Base-by-base conservation (phyloP, 23 tunicate species). In the Diplosoma virens region DNA sequence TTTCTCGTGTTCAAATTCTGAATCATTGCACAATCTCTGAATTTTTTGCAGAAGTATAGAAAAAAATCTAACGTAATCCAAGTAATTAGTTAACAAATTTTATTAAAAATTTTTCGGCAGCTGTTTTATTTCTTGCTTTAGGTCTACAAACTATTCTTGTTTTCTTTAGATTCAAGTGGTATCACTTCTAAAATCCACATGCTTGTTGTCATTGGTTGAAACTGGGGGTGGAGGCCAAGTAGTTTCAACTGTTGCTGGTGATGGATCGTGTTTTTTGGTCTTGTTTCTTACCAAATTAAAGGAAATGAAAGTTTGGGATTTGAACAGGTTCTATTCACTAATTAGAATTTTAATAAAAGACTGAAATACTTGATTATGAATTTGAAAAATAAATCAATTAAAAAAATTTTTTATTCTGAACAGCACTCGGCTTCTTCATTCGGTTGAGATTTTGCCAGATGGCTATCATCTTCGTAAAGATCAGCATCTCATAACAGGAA, bases 271-370 rank as follows among this genome's bases (percentile, higher is more conserved):
- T 20, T 55, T 81, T 0, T 64, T 92, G 35, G 84, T 82, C 16
- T 53, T 86, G 3, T 26, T 80, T 9, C 68, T 41, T 31, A 37
- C 78, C 33, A 1, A 33, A 14, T 14, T 68, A 22, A 67, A 76
- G 50, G 63, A 35, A 20, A 69, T 92, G 61, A 69, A 80, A 80
- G 87, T 81, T 6, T 92, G 97, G 97, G 84, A 81, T 33, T 34
- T 92, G 58, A 86, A 92, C 56, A 92, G 81, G 97, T 84, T 56
- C 60, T 79, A 36, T 11, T n/a, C n/a, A n/a, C n/a, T n/a, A n/a
- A n/a, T n/a, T n/a, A n/a, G n/a, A n/a, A n/a, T n/a, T n/a, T n/a
- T n/a, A n/a, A n/a, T n/a, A n/a, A n/a, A n/a, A n/a, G n/a, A n/a
- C n/a, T n/a, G n/a, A n/a, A n/a, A n/a, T n/a, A n/a, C n/a, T n/a